phyloP scores from a whole-genome alignment of 64 coral and sea anemone genomes.

The Acropora yongei region DNA sequence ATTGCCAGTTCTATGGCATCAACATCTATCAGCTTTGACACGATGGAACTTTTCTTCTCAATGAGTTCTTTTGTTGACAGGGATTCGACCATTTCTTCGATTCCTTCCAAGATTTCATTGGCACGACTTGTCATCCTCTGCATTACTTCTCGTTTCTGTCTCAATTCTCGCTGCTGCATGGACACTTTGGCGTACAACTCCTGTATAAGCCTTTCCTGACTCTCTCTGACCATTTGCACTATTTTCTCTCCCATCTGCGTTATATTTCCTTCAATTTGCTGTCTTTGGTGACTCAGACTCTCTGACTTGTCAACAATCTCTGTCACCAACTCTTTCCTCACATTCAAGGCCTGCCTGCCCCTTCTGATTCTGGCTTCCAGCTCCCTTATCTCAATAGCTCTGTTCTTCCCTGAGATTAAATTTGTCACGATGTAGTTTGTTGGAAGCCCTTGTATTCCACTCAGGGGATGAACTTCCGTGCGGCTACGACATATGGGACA shows the following conservation, averaged over 20 bases:
- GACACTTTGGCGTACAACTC: constrained; percentile 20
- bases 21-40: constrained; percentile 35
- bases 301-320: constrained; percentile 14
- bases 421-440: constrained; percentile 39
- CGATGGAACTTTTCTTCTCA: constrained; percentile 49
- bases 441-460: constrained; percentile 38
- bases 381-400: constrained; percentile 34
- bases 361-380: constrained; percentile 29
- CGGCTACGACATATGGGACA: constrained; percentile 56
- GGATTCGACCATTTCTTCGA: constrained; percentile 30
- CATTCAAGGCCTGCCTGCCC: constrained; percentile 25
- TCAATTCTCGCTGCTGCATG: constrained; percentile 39
- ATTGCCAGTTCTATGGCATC: constrained; percentile 36
- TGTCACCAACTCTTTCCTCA: constrained; percentile 1
- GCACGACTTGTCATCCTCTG: constrained; percentile 10
- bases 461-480: constrained; percentile 54
- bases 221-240: constrained; percentile 40
- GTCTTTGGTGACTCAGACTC: constrained; percentile 28
- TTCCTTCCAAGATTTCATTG: constrained; percentile 14
- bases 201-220: constrained; percentile 52
- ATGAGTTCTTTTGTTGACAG: constrained; percentile 4
- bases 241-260: constrained; percentile 34
- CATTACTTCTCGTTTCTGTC: constrained; percentile 10
- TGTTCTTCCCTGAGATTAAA: constrained; percentile 26
- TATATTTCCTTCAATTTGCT: constrained; percentile 58